Evolutionary conservation across 2,797 vertebrate genomes (phyloP), one percentile per base, ranked within the genome.

Genomic region (Limnodromus scolopaceus): DNA sequence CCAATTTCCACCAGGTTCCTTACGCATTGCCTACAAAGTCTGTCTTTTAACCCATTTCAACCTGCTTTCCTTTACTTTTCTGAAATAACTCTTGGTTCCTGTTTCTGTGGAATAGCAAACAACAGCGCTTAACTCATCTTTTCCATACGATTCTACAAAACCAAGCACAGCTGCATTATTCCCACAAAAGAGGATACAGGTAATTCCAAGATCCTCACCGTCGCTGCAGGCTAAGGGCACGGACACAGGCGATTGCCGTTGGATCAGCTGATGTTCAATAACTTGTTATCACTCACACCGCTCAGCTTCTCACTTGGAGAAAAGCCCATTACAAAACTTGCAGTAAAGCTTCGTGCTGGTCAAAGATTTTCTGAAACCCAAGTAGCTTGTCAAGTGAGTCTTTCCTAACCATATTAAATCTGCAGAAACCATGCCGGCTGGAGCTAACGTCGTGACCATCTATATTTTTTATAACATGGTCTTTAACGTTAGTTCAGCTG

Each of bases 201-300:
- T 25, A 94, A 80, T 38, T 64, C 53, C 36, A 36, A 85, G 48
- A 14, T 89, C 71, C 75, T 66, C 51, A 16, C 51, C 3, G 0
- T 20, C 51, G n/a, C 75, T 93, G 74, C 78, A 80, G 78, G 75
- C 60, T 58, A 55, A 76, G 58, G 19, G 27, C 54, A 48, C 1
- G 25, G 22, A 74, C 39, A 4, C 46, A 66, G 48, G 55, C 30
- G 89, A 80, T 22, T 74, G 79, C 84, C 39, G 23, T 64, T 60
- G 89, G 53, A 91, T 45, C 89, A 92, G 64, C 60, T 85, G 48
- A 80, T 53, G 82, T 49, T 94, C 92, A 87, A 71, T 68, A 94
- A 66, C 68, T 69, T 88, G 58, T 70, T 91, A 92, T 27, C 63
- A 27, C 65, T 90, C 83, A 75, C 77, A 80, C 7, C 39, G 32